Evolutionary conservation across 92 coral and sea anemone genomes (phyloP), one percentile per base, ranked within the genome.

Genomic region (Porites evermanni): DNA sequence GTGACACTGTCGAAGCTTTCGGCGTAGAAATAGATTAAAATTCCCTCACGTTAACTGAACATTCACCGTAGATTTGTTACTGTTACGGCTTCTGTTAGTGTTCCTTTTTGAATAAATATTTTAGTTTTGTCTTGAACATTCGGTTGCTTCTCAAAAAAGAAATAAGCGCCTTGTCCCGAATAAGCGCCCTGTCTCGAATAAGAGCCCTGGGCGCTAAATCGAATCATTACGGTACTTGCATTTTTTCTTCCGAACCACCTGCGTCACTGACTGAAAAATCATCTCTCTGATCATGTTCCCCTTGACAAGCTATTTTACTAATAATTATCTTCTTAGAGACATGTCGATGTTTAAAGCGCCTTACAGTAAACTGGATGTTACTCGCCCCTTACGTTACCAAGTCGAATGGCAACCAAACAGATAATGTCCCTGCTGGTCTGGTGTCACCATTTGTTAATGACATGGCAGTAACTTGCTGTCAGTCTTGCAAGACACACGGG

Each of bases 171-270:
- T 79, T 86, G 66, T 70, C 79, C 72, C 74, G 85, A 88, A 82
- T 82, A 82, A 82, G 91, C 91, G 84, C 84, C 87, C 91, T 75
- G 75, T 82, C 88, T 82, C 83, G 71, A 24, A 88, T 88, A 76
- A 88, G 84, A 79, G 91, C 91, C 88, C 88, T 88, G 3, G 32
- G 32, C 3, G 32, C 3, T 29, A 2, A 29, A 29, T 29, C 3
- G 3, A 29, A 29, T 29, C 32, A 2, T 29, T 29, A 29, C 32
- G 32, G 32, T 29, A 29, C 32, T 26, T 26, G 29, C 29, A 26
- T 38, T 38, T 38, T 38, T 38, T 38, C 6, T 38, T 38, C 47
- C 47, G 47, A 38, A 38, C 47, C 6, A 38, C 47, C 47, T 38
- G 6, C 6, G 47, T 38, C 47, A 38, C 6, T 38, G 47, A 38